phyloP scores from a whole-genome alignment of 1,140 invertebrate genomes.

The Lepidurus packardi region DNA sequence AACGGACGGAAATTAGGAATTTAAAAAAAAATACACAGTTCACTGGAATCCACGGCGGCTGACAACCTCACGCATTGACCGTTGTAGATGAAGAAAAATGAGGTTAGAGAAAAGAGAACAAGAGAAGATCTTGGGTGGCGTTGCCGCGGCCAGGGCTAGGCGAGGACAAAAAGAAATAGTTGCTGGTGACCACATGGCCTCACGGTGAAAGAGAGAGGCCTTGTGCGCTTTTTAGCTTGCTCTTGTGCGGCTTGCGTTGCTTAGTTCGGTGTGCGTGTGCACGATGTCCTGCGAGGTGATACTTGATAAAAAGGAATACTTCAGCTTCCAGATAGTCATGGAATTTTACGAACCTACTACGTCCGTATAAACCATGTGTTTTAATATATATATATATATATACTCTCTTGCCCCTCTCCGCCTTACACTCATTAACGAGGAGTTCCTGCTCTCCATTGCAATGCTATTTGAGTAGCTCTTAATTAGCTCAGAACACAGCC shows the following conservation, averaged over 20 bases:
- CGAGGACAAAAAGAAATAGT: background rate
- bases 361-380: too few species aligned
- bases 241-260: background rate
- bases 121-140: conserved; percentile 5
- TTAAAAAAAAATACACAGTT: background rate
- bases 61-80: conserved; percentile 14
- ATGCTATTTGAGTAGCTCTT: too few species aligned
- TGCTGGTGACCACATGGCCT: conserved; percentile 17
- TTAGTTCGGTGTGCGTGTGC: background rate
- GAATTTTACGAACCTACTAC: too few species aligned
- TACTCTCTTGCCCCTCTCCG: too few species aligned
- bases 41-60: conserved; percentile 8
- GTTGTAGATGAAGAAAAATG: conserved; percentile 19
- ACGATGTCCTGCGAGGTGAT: background rate
- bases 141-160: background rate
- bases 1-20: background rate
- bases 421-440: too few species aligned
- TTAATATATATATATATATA: too few species aligned
- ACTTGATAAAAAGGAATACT: too few species aligned
- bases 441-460: too few species aligned
- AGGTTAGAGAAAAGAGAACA: conserved; percentile 6
- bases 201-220: conserved; percentile 15
- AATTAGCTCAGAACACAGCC: too few species aligned
- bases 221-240: background rate
- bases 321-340: too few species aligned